A percentile compares a stretch with the other conserved stretches of the same genome.
Conservation (phyloP, 2,888 invertebrate species). For the Nebria brevicollis region DNA sequence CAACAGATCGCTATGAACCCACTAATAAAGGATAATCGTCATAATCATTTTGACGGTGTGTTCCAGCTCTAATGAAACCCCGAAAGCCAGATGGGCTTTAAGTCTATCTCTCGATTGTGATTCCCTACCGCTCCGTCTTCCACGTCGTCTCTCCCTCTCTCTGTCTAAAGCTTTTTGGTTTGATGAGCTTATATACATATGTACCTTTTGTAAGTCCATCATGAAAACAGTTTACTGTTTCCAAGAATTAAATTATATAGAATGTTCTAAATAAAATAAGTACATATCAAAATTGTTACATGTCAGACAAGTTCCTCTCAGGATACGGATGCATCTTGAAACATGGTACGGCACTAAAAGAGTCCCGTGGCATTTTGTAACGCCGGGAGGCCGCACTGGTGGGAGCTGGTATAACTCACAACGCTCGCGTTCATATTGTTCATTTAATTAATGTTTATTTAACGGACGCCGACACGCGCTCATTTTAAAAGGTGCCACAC, state of each 20-base stretch:
- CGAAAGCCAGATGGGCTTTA: constrained; percentile 34
- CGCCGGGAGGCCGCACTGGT: background rate
- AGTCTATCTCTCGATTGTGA: constrained; percentile 39
- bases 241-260: no score
- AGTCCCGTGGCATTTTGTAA: background rate
- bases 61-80: constrained; percentile 45
- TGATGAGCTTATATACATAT: no score
- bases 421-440: constrained; percentile 35
- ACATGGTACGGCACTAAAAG: no score
- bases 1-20: constrained; percentile 43
- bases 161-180: background rate
- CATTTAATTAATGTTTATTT: constrained; percentile 45
- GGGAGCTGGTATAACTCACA: constrained; percentile 1
- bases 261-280: no score
- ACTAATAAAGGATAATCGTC: constrained; percentile 47
- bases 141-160: background rate
- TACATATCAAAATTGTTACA: no score
- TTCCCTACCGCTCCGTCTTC: background rate
- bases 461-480: constrained; percentile 32
- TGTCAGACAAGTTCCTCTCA: no score
- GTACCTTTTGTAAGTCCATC: no score
- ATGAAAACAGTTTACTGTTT: no score
- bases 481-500: constrained; percentile 5
- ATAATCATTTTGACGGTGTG: constrained; percentile 39
- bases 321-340: no score